A percentile compares a stretch with the other conserved stretches of the same genome.
Conservation (phyloP, 2,113 vertebrate species). For the Geothlypis trichas region DNA sequence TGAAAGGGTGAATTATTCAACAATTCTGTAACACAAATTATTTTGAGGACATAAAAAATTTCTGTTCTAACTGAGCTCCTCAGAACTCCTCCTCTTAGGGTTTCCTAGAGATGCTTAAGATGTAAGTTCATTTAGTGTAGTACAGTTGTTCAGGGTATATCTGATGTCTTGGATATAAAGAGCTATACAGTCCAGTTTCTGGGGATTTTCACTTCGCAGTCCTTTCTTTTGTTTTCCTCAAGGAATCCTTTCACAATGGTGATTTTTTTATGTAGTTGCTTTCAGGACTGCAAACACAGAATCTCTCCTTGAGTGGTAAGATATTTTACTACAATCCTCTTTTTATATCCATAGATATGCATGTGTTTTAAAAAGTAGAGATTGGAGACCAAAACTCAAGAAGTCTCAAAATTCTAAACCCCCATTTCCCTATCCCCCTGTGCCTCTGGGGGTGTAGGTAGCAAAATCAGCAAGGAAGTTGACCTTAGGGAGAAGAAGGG, state of each 20-base stretch:
- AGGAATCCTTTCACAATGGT: neutral
- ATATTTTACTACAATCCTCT: neutral
- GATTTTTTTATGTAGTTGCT: neutral
- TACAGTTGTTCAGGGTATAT: neutral
- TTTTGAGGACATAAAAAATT: neutral
- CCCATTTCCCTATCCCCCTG: neutral
- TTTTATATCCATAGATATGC: neutral
- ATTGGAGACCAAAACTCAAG: neutral
- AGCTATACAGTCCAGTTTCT: neutral
- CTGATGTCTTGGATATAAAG: neutral
- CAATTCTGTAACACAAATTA: neutral
- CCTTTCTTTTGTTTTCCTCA: neutral
- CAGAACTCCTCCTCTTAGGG: neutral
- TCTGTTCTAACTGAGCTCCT: neutral
- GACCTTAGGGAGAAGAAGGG: neutral
- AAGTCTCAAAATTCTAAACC: neutral
- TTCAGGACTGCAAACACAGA: neutral
- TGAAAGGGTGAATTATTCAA: neutral
- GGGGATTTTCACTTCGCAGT: neutral
- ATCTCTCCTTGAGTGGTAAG: neutral
- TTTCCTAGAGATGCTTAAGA: neutral
- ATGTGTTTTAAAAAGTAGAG: too few species aligned
- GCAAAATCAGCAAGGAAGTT: rapidly evolving
- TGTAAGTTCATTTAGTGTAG: neutral
- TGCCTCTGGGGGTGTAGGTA: neutral